These are phyloP conservation scores for Papilio dardanus DNA, from an alignment of 1,140 invertebrate genomes.

Conservation along the genomic window DNA sequence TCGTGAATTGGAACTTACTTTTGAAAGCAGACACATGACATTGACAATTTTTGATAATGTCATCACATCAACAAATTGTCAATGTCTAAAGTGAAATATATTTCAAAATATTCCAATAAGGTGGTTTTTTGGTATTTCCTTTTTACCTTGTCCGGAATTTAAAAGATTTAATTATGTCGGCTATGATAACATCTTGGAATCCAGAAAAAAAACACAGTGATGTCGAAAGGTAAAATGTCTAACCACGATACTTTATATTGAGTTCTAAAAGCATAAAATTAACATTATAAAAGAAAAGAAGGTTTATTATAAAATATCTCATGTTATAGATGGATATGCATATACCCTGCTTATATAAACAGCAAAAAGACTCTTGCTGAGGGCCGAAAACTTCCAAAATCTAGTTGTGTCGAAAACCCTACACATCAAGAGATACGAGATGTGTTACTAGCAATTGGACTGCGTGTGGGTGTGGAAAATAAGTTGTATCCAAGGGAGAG, in stretches of 20 bases:
- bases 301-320: not conserved
- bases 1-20: slow-evolving; percentile 9
- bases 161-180: slow-evolving; percentile 59
- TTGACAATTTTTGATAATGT: not conserved
- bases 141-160: not conserved
- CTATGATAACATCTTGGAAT: slow-evolving; percentile 80
- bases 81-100: not conserved
- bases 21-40: not conserved
- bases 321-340: slow-evolving; percentile 94
- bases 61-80: slow-evolving; percentile 21
- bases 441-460: slow-evolving; percentile 91
- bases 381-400: slow-evolving; percentile 92
- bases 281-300: slow-evolving; percentile 43
- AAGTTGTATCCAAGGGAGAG: slow-evolving; percentile 96
- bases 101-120: not conserved
- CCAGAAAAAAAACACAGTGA: slow-evolving; percentile 88
- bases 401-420: slow-evolving; percentile 96
- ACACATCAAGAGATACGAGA: slow-evolving; percentile 96
- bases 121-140: not conserved
- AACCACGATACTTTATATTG: not conserved
- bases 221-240: slow-evolving; percentile 78
- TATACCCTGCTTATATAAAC: slow-evolving; percentile 98
- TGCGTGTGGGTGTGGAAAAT: slow-evolving; percentile 96
- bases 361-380: slow-evolving; percentile 95
- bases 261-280: not conserved